Evolutionary conservation across 2,888 invertebrate species (phyloP), one percentile per base, ranked within the genome.

Genomic region (Nomada ferruginata): DNA sequence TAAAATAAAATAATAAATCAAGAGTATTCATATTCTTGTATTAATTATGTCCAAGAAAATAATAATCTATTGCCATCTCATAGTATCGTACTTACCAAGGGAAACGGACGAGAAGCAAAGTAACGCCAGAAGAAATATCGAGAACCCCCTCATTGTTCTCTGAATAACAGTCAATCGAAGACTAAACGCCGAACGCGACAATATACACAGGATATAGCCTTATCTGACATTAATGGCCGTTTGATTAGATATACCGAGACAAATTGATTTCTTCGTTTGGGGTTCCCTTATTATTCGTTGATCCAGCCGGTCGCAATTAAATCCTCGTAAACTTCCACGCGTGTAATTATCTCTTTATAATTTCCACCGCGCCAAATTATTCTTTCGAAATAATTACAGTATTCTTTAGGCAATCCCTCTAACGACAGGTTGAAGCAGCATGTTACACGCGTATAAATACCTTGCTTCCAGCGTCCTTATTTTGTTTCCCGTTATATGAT

Each of bases 231-330:
- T 68, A 71, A 4, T 26, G 23, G 29, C 0, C 18, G 64, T 57
- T n/a, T 52, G 83, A 83, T 82, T 75, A 83, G 83, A 83, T 82
- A 75, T 29, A 63, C 5, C 10, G 18, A 13, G 15, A 13, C 10
- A 4, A 26, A 71, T 82, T 50, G 60, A 73, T 61, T 53, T 26
- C 29, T 10, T 9, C 26, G 9, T 53, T 60, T 42, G 26, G 64
- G 71, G 44, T 80, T 71, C 71, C 60, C 29, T n/a, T 59, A 80
- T 79, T 52, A 52, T 50, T 47, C n/a, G 57, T 2, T 72, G 50
- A 20, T n/a, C 10, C 61, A 68, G 53, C 55, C 26, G 20, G 36
- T 15, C 20, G 65, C 44, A 66, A 75, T 71, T 15, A 5, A 15
- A 59, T 53, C 50, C 5, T 20, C 29, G 52, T 60, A 68, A 60